Evolutionary conservation across 2,888 invertebrate species (phyloP).

Genomic region (Parthenolecanium corni): DNA sequence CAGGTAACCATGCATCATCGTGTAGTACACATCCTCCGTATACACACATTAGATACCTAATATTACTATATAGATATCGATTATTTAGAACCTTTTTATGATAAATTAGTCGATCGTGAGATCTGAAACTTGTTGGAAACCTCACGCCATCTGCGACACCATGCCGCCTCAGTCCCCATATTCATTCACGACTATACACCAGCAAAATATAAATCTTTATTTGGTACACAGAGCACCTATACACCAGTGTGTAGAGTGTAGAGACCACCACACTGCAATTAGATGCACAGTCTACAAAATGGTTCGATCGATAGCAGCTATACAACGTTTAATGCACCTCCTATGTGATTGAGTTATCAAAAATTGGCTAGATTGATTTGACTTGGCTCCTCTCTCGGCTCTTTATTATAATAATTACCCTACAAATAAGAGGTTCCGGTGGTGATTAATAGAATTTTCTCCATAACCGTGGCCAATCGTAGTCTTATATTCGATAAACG

Average conservation of each 20-base stretch:
- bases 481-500: conserved; percentile 4
- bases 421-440: conserved; percentile 24
- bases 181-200: background rate
- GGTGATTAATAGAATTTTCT: conserved; percentile 25
- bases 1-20: conserved; percentile 14
- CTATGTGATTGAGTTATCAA: conserved; percentile 20
- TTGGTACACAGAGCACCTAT: background rate
- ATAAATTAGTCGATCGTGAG: conserved; percentile 19
- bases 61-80: background rate
- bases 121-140: conserved; percentile 1
- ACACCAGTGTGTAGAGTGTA: background rate
- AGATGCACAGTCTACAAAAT: conserved; percentile 3
- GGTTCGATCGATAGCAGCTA: background rate
- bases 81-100: conserved; percentile 6
- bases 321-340: background rate
- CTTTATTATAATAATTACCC: conserved; percentile 23
- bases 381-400: conserved; percentile 16
- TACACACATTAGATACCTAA: conserved; percentile 1
- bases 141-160: conserved; percentile 1
- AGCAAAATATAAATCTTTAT: too few relatives aligned
- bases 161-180: too few relatives aligned
- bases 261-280: conserved; percentile 8
- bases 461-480: conserved; percentile 14
- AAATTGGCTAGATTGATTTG: conserved; percentile 16
- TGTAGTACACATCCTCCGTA: background rate